Evolutionary conservation across 2,888 invertebrate species (phyloP), one percentile per base, ranked within the genome.

Genomic region (Coenonympha glycerion): DNA sequence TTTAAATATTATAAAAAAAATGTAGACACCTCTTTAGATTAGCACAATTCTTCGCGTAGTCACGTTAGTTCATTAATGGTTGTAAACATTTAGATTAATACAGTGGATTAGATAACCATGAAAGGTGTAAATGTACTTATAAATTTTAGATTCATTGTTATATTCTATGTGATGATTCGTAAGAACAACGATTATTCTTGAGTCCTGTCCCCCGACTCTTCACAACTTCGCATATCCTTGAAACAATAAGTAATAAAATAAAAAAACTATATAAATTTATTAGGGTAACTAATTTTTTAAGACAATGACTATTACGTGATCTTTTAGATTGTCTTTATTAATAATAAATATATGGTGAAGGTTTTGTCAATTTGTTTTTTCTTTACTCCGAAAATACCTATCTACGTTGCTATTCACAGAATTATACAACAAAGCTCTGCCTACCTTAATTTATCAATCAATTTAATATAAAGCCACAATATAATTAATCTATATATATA

Each of bases 321-420:
- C 87, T 87, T 87, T 87, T 87, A 87, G 87, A 87, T 85, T 87
- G 87, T 87, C 86, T 87, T 87, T 87, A 87, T 87, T 86, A 86
- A 86, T 87, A 86, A 87, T 87, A 86, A 87, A 87, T 86, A 86
- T 84, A 86, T 86, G 87, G 86, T 86, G 85, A 86, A 87, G 83
- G 84, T 87, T 86, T 87, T 81, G 82, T 82, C 79, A 74, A 78
- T 65, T 82, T 67, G 76, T 79, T 82, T 80, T 76, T 75, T 84
- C 78, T 78, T 75, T 58, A 49, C 31, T 31, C 40, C 40, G 52
- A 41, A 19, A 26, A 41, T 41, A 18, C 24, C 24, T 1, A 36
- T 11, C 6, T 8, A 3, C 6, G n/a, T n/a, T n/a, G n/a, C n/a
- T n/a, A n/a, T n/a, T n/a, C n/a, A n/a, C n/a, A n/a, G n/a, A n/a